A percentile compares a stretch with the other conserved stretches of the same genome.
Evolutionary conservation across 2,113 vertebrate species (phyloP).

Genomic region (Struthio camelus): DNA sequence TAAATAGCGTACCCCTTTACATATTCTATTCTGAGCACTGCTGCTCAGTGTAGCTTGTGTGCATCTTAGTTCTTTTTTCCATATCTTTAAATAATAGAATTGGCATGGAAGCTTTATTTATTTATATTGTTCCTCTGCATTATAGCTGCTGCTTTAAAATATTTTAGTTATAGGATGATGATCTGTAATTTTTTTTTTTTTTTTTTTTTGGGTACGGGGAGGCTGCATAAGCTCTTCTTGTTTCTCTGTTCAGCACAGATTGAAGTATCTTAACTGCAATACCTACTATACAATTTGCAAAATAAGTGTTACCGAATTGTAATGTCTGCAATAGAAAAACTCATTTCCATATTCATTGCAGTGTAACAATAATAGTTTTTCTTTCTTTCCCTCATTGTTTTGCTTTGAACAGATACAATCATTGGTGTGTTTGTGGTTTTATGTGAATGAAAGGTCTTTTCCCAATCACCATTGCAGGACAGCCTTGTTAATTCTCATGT

Average conservation of each 20-base stretch:
- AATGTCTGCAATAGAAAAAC: not conserved
- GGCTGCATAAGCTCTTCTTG: not conserved
- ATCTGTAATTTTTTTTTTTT: not conserved
- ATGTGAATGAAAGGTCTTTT: not conserved
- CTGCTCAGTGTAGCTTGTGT: not conserved
- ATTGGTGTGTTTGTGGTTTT: not conserved
- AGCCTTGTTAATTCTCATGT: not conserved
- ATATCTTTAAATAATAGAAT: not conserved
- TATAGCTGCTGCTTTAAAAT: not conserved
- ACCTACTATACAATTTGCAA: not conserved
- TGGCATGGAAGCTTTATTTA: not conserved
- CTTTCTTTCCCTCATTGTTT: not conserved
- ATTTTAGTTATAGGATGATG: not conserved
- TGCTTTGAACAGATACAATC: not conserved
- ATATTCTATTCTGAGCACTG: not conserved
- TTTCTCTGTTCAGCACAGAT: not conserved
- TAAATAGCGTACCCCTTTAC: conserved; percentile 52
- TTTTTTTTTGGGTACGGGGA: not conserved
- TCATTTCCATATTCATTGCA: not conserved
- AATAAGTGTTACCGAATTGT: not conserved
- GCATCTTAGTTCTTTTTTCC: not conserved
- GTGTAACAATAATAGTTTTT: not conserved
- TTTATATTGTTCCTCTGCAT: not conserved
- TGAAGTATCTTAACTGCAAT: not conserved
- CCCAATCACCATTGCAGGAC: not conserved